Base-by-base conservation (phyloP, 2,113 vertebrate species). In the Scomber scombrus region DNA sequence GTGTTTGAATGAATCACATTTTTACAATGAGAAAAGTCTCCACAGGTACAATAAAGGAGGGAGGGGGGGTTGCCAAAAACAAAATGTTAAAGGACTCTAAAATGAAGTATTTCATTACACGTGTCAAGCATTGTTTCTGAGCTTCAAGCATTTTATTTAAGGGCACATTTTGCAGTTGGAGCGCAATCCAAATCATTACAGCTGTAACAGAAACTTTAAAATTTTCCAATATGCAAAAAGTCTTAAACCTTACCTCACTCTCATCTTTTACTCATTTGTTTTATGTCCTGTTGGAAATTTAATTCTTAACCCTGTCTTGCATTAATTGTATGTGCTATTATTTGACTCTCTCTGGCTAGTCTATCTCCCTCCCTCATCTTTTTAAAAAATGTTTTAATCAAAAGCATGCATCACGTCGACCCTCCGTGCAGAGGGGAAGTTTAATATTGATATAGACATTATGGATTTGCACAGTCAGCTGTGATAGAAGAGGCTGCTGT, bases 381-480 rank as follows among this genome's bases (percentile, higher is more conserved):
- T 61, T 50, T 2, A 6, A n/a, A n/a, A n/a, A n/a, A n/a, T n/a
- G 3, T 34, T 34, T 34, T 34, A 3, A 6, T 34, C 3, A 82
- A 70, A 80, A 71, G 46, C 26, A 55, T 40, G 45, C 73, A 83
- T 50, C 26, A 8, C 56, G 62, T 45, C 2, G 19, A 72, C 55
- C 55, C 58, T 72, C 50, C 16, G 7, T 29, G 21, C 19, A 78
- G 43, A 54, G 18, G 15, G 4, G 4, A 75, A 64, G 50, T 64
- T 54, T 43, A 56, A 43, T 68, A 63, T 23, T 73, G 63, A 81
- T 60, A 3, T 77, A 84, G 56, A 71, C 61, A 54, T 47, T 45
- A 61, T 56, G 9, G 75, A 66, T 89, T 55, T 63, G 62, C 74
- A 70, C 23, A 54, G 73, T 86, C 78, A 80, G 79, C 83, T 71